Percentiles rank a stretch among this genome's conserved stretches.
phyloP scores from a whole-genome alignment of 2,797 vertebrate genomes.

The Myotis findleyi region DNA sequence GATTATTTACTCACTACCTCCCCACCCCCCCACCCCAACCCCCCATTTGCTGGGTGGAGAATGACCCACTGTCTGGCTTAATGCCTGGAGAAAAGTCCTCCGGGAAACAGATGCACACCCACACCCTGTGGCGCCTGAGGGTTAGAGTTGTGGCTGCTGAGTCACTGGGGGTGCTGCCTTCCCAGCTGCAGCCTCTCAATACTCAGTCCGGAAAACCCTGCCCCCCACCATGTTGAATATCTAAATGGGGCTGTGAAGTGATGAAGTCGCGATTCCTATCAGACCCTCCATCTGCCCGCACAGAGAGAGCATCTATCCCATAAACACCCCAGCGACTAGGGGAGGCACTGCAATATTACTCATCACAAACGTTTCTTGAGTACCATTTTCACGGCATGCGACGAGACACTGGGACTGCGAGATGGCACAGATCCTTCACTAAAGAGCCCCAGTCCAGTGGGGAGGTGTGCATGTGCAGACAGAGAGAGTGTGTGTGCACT shows the following conservation, averaged over 20 bases:
- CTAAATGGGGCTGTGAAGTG: background rate
- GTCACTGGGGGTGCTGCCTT: background rate
- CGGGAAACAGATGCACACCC: background rate
- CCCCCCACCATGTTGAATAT: background rate
- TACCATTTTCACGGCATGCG: background rate
- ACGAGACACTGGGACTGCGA: background rate
- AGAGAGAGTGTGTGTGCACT: background rate
- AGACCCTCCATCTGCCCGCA: background rate
- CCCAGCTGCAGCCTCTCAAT: background rate
- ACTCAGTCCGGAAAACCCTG: background rate
- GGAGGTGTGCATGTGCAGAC: too few species aligned
- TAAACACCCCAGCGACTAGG: background rate
- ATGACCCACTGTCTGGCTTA: background rate
- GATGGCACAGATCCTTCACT: background rate
- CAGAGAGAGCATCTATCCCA: background rate
- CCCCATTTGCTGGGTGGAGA: background rate
- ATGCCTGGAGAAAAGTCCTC: background rate
- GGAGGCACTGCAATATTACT: background rate
- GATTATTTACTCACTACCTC: background rate
- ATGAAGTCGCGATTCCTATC: background rate
- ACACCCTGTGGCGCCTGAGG: too few species aligned
- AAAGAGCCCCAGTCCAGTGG: background rate
- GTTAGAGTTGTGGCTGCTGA: background rate
- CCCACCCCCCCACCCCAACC: too few species aligned
- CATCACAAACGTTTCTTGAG: background rate